Percentiles rank a stretch among this genome's conserved stretches.
Conservation (phyloP, 2,797 vertebrate genomes). For the Pipistrellus pygmaeus region DNA sequence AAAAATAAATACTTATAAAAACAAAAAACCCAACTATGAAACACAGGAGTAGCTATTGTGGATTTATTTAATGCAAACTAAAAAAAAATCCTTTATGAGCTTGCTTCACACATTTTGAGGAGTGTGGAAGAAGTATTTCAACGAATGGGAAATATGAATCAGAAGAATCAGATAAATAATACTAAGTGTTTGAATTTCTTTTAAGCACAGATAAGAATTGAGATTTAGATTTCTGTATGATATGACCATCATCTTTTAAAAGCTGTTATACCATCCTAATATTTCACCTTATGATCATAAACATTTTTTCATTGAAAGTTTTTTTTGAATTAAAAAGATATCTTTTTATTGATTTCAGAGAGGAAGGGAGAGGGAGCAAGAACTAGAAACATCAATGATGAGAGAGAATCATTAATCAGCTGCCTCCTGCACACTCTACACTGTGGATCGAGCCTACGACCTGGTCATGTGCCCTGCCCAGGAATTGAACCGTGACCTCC, state of each 20-base stretch:
- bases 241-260: neutral
- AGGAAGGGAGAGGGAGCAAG: too few relatives aligned
- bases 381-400: too few relatives aligned
- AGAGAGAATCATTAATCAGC: too few relatives aligned
- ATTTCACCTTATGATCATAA: neutral
- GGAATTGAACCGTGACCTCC: too few relatives aligned
- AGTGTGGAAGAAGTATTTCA: neutral
- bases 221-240: neutral
- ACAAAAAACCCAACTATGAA: conserved; percentile 9
- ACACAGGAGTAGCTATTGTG: neutral
- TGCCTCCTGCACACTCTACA: too few relatives aligned
- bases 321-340: too few relatives aligned
- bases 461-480: too few relatives aligned
- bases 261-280: neutral
- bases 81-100: neutral
- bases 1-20: conserved; percentile 55
- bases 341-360: too few relatives aligned
- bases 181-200: neutral
- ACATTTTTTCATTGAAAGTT: neutral
- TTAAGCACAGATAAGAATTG: conserved; percentile 15
- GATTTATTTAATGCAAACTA: neutral
- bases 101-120: neutral
- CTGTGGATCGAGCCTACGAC: too few relatives aligned
- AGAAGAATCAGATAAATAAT: conserved; percentile 23
- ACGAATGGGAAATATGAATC: neutral